These are phyloP conservation scores for Harpegnathos saltator DNA, from an alignment of 1,140 invertebrate species.

Conservation along the genomic window DNA sequence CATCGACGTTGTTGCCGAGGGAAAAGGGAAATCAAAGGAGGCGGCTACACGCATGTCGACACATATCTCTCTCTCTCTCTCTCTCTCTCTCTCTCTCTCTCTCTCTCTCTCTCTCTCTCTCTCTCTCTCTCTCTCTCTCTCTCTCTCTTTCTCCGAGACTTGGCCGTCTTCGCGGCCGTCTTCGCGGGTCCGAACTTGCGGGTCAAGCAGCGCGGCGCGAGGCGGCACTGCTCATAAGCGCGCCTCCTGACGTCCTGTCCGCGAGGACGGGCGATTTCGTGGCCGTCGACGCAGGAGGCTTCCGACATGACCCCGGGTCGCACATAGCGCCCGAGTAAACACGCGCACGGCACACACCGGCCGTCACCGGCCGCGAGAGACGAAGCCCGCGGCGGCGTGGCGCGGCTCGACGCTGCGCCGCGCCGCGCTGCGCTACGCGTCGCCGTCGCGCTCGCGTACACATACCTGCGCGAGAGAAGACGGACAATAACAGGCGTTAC, in stretches of 20 bases:
- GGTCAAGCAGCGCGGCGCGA: slow-evolving; percentile 2
- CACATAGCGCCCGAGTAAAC: slow-evolving; percentile 61
- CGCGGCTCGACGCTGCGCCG: too few species aligned
- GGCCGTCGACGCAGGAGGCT: slow-evolving; percentile 44
- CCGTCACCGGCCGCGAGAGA: slow-evolving; percentile 34
- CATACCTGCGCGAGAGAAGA: slow-evolving; percentile 64
- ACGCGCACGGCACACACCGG: slow-evolving; percentile 58
- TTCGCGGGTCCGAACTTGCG: not conserved
- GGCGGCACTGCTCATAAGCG: slow-evolving; percentile 34
- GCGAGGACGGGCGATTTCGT: slow-evolving; percentile 16
- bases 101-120: too few species aligned
- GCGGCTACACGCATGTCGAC: too few species aligned
- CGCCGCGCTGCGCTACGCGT: slow-evolving; percentile 30
- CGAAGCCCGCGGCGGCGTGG: not conserved
- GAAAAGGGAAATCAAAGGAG: too few species aligned
- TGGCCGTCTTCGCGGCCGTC: too few species aligned
- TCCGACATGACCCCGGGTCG: slow-evolving; percentile 67
- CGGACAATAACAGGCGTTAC: slow-evolving; percentile 75
- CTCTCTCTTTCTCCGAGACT: too few species aligned
- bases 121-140: too few species aligned
- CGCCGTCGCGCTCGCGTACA: slow-evolving; percentile 40
- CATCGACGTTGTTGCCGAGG: too few species aligned
- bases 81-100: too few species aligned
- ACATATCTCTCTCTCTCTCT: too few species aligned
- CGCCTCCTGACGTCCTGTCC: slow-evolving; percentile 50